phyloP scores from a whole-genome alignment of 1,140 invertebrate species.

The Leptinotarsa lineolata region DNA sequence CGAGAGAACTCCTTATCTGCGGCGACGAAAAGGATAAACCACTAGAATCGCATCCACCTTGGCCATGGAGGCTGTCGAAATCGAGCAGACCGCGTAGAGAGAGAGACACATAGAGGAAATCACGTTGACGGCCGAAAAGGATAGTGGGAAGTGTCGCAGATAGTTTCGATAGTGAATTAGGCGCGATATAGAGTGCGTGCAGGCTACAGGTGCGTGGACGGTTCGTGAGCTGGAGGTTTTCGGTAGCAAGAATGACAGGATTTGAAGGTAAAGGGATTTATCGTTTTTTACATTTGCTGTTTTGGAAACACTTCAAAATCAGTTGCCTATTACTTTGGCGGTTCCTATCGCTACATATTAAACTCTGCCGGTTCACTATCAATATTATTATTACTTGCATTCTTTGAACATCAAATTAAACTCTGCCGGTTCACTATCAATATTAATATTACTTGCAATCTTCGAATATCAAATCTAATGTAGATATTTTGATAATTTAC shows the following conservation, averaged over 20 bases:
- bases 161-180: background rate
- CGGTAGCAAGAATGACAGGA: background rate
- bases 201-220: background rate
- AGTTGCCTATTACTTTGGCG: too few species aligned
- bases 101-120: background rate
- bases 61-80: conserved; percentile 7
- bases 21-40: background rate
- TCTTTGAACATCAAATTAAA: too few species aligned
- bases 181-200: background rate
- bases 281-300: too few species aligned
- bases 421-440: too few species aligned
- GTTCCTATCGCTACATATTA: too few species aligned
- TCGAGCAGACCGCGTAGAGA: background rate
- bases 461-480: too few species aligned
- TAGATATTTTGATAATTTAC: too few species aligned
- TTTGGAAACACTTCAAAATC: too few species aligned
- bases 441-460: too few species aligned
- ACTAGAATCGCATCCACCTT: background rate
- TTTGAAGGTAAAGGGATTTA: background rate
- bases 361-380: too few species aligned
- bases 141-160: background rate
- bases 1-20: background rate
- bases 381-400: too few species aligned
- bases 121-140: background rate
- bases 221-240: background rate